phyloP scores from a whole-genome alignment of 2,113 vertebrate species.

The Raja brachyura region DNA sequence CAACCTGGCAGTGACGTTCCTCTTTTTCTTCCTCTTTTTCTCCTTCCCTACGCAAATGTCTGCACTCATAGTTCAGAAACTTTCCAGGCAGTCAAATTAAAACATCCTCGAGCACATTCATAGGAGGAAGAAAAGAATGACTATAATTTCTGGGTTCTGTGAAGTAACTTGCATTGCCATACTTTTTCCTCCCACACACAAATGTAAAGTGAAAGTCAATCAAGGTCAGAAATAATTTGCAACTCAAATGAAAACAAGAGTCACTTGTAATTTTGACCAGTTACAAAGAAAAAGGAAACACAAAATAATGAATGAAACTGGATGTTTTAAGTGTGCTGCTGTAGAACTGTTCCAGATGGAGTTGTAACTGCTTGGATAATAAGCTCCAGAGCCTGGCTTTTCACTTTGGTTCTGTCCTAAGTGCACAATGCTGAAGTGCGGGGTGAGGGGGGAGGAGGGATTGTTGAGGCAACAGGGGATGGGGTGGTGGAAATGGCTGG shows the following conservation, averaged over 20 bases:
- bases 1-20: not conserved
- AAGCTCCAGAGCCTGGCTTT: no score
- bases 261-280: no score
- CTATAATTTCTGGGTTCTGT: not conserved
- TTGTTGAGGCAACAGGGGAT: not conserved
- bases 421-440: not conserved
- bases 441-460: not conserved
- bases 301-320: conserved; percentile 8
- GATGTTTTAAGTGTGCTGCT: not conserved
- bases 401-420: not conserved
- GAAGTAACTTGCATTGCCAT: not conserved
- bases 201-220: not conserved
- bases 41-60: not conserved
- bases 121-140: not conserved
- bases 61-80: not conserved
- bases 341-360: not conserved
- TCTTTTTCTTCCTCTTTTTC: not conserved
- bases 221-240: not conserved
- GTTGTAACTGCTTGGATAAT: not conserved
- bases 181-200: not conserved
- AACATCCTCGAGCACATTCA: not conserved
- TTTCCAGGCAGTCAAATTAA: not conserved
- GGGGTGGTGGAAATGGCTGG: no score
- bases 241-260: not conserved
- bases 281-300: not conserved